Conservation (phyloP, 2,888 invertebrate species). For the Diachrysia chrysitis region DNA sequence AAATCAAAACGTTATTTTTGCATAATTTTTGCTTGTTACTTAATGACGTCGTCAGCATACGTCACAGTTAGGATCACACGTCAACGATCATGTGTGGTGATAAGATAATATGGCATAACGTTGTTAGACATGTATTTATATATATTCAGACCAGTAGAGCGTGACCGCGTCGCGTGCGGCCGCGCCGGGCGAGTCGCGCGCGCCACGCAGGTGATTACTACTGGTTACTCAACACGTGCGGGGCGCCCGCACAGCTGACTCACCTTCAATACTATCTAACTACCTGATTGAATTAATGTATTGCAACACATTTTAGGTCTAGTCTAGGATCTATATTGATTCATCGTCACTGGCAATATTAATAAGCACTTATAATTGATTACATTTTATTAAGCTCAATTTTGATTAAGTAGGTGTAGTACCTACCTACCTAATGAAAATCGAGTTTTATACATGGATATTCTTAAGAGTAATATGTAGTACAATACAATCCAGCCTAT, state of each 20-base stretch:
- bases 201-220: background rate
- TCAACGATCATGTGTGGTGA: slow-evolving; percentile 12
- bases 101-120: background rate
- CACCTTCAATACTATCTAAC: slow-evolving; percentile 11
- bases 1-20: slow-evolving; percentile 30
- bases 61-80: slow-evolving; percentile 14
- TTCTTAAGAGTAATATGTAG: too few relatives aligned
- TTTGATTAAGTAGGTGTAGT: too few relatives aligned
- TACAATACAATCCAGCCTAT: too few relatives aligned
- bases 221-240: background rate
- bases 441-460: too few relatives aligned
- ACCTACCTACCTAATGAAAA: too few relatives aligned
- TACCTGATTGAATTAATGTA: slow-evolving; percentile 19
- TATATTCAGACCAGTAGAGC: background rate
- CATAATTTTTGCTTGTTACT: background rate
- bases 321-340: slow-evolving; percentile 26
- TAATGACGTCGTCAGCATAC: slow-evolving; percentile 29
- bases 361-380: background rate
- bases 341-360: slow-evolving; percentile 9
- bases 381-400: too few relatives aligned
- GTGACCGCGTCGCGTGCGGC: slow-evolving; percentile 30
- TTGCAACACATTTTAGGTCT: slow-evolving; percentile 45
- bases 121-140: background rate
- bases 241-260: slow-evolving; percentile 32
- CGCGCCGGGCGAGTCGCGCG: background rate